phyloP scores from a whole-genome alignment of 2,797 vertebrate genomes.

The Lepilemur ruficaudatus region DNA sequence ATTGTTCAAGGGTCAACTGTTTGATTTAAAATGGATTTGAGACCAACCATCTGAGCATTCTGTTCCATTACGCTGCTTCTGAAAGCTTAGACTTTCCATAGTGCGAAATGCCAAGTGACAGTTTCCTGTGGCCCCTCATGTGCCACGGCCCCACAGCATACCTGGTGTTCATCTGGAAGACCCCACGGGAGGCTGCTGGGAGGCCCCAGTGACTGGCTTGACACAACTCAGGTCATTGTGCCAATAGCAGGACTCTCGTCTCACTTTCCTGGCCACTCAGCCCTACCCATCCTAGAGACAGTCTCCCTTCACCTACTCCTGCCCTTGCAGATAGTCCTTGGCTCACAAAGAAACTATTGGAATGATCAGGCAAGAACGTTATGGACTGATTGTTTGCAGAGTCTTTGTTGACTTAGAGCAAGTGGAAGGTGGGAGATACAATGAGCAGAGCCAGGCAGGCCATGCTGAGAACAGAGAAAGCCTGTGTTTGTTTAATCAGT shows the following conservation, averaged over 20 bases:
- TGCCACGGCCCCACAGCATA: rapidly evolving
- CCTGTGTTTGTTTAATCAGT: background rate
- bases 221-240: rapidly evolving
- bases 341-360: background rate
- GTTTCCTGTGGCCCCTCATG: background rate
- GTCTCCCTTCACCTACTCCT: background rate
- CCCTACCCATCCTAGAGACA: rapidly evolving
- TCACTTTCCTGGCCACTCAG: background rate
- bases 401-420: background rate
- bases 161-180: rapidly evolving
- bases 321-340: background rate
- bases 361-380: background rate
- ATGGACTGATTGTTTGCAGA: background rate
- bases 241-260: background rate
- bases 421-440: too few relatives aligned
- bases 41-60: background rate
- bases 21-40: background rate
- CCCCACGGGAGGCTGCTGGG: rapidly evolving
- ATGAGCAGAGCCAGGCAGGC: background rate
- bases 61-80: background rate
- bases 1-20: background rate
- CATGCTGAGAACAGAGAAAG: background rate
- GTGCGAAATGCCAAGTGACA: rapidly evolving
- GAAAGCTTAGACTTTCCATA: background rate
- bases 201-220: background rate